phyloP scores from a whole-genome alignment of 2,113 vertebrate genomes.

The Turnix velox region DNA sequence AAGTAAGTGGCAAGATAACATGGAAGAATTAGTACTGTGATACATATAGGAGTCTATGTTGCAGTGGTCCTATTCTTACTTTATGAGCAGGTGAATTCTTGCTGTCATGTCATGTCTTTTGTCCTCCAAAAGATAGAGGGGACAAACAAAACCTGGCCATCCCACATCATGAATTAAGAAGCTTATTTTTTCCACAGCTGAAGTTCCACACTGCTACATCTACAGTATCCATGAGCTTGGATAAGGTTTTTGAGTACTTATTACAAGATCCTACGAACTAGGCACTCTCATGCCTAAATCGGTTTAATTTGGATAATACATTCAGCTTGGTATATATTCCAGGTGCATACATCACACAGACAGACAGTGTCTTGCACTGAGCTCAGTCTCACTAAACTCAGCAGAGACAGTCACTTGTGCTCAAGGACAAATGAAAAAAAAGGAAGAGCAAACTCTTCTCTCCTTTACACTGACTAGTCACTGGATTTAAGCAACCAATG shows the following conservation, averaged over 20 bases:
- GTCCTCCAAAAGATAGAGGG: neutral
- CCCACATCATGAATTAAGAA: neutral
- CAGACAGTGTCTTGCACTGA: neutral
- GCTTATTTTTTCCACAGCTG: neutral
- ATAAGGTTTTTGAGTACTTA: neutral
- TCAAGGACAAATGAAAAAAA: neutral
- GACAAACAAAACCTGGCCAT: neutral
- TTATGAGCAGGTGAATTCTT: neutral
- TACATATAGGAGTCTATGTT: fast-evolving
- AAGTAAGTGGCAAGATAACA: fast-evolving
- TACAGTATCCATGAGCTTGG: neutral
- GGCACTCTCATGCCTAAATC: fast-evolving
- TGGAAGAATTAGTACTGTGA: neutral
- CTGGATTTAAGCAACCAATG: neutral
- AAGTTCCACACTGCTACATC: neutral
- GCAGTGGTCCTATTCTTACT: neutral
- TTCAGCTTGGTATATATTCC: fast-evolving
- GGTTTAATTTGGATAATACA: neutral
- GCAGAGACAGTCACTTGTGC: neutral
- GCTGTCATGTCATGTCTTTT: no score
- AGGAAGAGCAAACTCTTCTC: neutral
- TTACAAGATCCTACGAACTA: neutral
- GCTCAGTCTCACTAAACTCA: neutral
- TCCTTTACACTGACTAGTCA: neutral
- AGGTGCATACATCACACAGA: neutral